Evolutionary conservation across 2,113 vertebrate species (phyloP), one percentile per base, ranked within the genome.

Genomic region (Bostrychus sinensis): DNA sequence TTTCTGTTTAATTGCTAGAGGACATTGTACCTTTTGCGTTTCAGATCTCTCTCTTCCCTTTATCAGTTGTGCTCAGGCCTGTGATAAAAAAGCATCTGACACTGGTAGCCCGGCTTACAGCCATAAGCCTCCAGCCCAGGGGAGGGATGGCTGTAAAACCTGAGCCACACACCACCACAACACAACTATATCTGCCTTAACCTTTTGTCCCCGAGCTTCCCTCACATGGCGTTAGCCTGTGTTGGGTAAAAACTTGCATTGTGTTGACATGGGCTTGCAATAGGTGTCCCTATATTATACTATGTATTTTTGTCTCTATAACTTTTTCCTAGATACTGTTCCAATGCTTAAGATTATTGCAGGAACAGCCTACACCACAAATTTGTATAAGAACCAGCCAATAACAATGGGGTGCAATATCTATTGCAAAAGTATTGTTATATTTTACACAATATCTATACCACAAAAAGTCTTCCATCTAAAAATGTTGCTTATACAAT

Each of bases 31-130:
- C 37, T 39, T 11, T 16, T 4, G 12, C 2, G 37, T 14, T n/a
- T 2, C 37, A 5, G 37, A 39, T 38, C 37, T 39, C 14, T 16
- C 14, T 39, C 37, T 14, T 16, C 12, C 0, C 12, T 16, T 39
- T 39, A 14, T 39, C 32, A 34, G 32, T 10, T 28, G 63, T 14
- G 34, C 25, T 46, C 39, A 17, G 51, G 20, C 22, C 8, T 58
- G 66, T 43, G 38, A 61, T 56, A 41, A 63, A 65, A 77, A 38
- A 32, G 22, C 37, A 56, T 50, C 26, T 61, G 59, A 61, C 59
- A 48, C 50, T 22, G 30, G 28, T 19, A 20, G 34, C 38, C 54
- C 19, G 48, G 48, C 25, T 39, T 23, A 10, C 26, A 46, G 36
- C 57, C 37, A 53, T 20, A 63, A 41, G 32, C n/a, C 17, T 10